Conservation (phyloP, 2,113 vertebrate species). For the Trematomus loennbergii region DNA sequence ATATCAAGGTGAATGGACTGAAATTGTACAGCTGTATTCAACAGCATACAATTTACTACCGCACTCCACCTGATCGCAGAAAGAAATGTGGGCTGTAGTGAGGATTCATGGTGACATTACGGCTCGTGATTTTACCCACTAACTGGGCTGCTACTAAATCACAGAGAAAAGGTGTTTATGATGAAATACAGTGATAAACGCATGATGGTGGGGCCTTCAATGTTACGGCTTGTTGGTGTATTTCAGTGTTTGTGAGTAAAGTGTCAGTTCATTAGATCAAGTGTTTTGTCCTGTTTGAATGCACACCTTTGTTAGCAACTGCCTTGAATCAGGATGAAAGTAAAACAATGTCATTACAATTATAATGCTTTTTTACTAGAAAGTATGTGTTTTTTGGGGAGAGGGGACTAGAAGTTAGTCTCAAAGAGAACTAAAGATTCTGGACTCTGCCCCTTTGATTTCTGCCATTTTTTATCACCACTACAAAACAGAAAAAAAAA, state of each 20-base stretch:
- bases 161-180: background rate
- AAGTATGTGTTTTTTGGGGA: too few species aligned
- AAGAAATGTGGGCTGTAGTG: conserved; percentile 6
- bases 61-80: conserved; percentile 1
- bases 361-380: too few species aligned
- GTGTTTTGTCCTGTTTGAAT: too few species aligned
- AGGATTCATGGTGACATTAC: conserved; percentile 39
- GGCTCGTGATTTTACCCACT: background rate
- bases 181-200: conserved; percentile 10
- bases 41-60: background rate
- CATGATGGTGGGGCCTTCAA: background rate
- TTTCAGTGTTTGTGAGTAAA: background rate
- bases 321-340: too few species aligned
- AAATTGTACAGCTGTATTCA: conserved; percentile 7
- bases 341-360: too few species aligned
- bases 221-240: background rate
- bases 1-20: background rate
- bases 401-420: too few species aligned
- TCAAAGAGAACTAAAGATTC: too few species aligned
- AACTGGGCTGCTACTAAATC: background rate
- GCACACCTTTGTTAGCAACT: too few species aligned
- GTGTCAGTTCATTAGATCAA: background rate
- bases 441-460: too few species aligned
- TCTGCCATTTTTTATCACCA: too few species aligned
- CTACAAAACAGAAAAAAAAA: too few species aligned